phyloP scores from a whole-genome alignment of 2,888 invertebrate genomes.

The Andricus quercusramuli region DNA sequence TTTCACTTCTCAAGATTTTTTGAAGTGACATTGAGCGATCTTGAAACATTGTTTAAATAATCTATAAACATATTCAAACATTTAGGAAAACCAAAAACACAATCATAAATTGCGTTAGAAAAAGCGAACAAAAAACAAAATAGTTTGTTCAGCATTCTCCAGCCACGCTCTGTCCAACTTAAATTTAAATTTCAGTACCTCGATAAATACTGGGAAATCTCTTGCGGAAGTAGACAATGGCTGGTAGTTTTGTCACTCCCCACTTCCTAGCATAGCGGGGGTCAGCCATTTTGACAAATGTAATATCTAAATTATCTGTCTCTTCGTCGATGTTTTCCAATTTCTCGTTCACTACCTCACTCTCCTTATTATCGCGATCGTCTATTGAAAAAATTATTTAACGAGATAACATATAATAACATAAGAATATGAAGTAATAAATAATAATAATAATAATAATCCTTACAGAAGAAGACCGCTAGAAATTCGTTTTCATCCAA shows the following conservation, averaged over 20 bases:
- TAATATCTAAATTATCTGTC: slow-evolving; percentile 95
- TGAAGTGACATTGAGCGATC: too few species aligned
- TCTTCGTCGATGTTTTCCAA: slow-evolving; percentile 97
- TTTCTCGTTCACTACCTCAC: slow-evolving; percentile 90
- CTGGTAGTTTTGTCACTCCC: slow-evolving; percentile 94
- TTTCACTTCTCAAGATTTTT: too few species aligned
- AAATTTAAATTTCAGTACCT: slow-evolving; percentile 80
- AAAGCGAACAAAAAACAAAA: too few species aligned
- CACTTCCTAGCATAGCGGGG: slow-evolving; percentile 94
- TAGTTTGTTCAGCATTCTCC: too few species aligned
- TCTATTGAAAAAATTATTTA: slow-evolving; percentile 79
- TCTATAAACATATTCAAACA: too few species aligned
- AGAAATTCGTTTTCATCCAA: slow-evolving; percentile 97
- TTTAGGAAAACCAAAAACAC: too few species aligned
- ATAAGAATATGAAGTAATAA: slow-evolving; percentile 16
- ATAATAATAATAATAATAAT: slow-evolving; percentile 38
- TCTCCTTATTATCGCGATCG: slow-evolving; percentile 89
- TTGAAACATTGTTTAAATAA: too few species aligned
- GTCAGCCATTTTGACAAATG: slow-evolving; percentile 96
- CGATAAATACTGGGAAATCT: slow-evolving; percentile 95
- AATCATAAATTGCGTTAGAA: too few species aligned
- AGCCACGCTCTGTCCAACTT: too few species aligned
- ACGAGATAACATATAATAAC: slow-evolving; percentile 26
- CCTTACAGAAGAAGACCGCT: slow-evolving; percentile 97
- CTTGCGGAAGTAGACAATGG: slow-evolving; percentile 94